Percentiles rank a stretch among this genome's conserved stretches.
phyloP scores from a whole-genome alignment of 2,113 vertebrate genomes.

The Gymnocephalus cernua region DNA sequence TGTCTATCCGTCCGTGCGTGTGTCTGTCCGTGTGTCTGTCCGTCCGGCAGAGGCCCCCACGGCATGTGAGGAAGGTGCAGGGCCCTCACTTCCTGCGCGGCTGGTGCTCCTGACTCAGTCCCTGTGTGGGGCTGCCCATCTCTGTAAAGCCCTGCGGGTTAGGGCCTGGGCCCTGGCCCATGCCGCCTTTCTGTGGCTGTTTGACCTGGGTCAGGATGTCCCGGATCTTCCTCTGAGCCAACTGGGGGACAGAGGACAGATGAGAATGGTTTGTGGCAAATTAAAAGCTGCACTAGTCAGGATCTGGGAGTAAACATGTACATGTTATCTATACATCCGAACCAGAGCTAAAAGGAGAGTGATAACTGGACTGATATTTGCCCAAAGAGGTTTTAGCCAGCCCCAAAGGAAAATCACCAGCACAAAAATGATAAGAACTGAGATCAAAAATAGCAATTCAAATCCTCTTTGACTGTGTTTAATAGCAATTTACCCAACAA shows the following conservation, averaged over 20 bases:
- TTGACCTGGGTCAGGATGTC: conserved; percentile 97
- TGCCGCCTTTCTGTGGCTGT: conserved; percentile 92
- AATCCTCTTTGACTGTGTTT: too few species aligned
- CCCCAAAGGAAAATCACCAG: too few species aligned
- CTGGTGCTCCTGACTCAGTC: conserved; percentile 77
- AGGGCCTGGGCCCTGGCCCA: conserved; percentile 81
- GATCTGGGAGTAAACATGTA: neutral
- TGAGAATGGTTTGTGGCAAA: neutral
- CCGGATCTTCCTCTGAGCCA: conserved; percentile 96
- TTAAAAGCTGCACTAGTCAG: neutral
- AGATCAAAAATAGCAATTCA: too few species aligned
- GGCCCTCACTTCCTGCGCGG: conserved; percentile 89
- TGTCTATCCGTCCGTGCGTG: conserved; percentile 62
- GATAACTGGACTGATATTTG: neutral
- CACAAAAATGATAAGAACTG: too few species aligned
- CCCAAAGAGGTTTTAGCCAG: too few species aligned
- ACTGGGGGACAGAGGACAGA: conserved; percentile 73
- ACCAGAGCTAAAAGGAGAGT: neutral
- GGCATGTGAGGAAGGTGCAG: conserved; percentile 24
- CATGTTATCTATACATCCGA: too few species aligned
- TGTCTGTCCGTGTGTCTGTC: conserved; percentile 71
- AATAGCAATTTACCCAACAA: too few species aligned
- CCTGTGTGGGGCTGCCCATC: conserved; percentile 76
- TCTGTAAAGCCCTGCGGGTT: conserved; percentile 78
- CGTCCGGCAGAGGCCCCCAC: conserved; percentile 45